Evolutionary conservation across 2,888 invertebrate species (phyloP).

Genomic region (Scaptodrosophila latifasciaeformis): DNA sequence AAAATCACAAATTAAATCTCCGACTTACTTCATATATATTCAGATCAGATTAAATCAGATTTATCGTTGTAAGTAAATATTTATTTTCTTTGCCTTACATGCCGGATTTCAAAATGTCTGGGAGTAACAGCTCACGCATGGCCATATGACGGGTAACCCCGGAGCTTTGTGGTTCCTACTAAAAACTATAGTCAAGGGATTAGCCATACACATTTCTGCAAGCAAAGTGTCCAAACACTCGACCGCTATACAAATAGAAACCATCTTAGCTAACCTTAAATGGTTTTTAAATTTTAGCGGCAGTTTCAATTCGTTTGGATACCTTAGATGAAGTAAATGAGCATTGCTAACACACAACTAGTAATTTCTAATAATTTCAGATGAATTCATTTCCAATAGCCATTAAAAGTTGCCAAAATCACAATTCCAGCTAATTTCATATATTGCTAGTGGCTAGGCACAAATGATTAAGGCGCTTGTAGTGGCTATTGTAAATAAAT

Average conservation of each 20-base stretch:
- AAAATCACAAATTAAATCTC: background rate
- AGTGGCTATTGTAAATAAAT: conserved; percentile 68
- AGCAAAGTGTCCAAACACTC: conserved; percentile 72
- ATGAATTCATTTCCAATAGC: conserved; percentile 64
- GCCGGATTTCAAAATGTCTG: conserved; percentile 41
- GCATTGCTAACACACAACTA: conserved; percentile 74
- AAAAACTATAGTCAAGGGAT: conserved; percentile 74
- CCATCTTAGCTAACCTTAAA: background rate
- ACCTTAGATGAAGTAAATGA: conserved; percentile 74
- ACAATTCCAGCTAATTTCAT: conserved; percentile 37
- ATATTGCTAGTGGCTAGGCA: conserved; percentile 37
- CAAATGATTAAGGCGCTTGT: conserved; percentile 57
- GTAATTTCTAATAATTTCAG: conserved; percentile 67
- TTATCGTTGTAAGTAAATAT: no score
- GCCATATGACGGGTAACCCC: conserved; percentile 36
- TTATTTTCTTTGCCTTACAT: conserved; percentile 49
- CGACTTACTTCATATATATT: conserved; percentile 9
- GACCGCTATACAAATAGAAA: no score
- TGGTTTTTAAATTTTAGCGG: conserved; percentile 25
- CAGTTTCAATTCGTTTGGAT: conserved; percentile 70
- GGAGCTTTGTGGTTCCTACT: conserved; percentile 37
- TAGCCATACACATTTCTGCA: conserved; percentile 75
- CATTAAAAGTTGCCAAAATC: conserved; percentile 46
- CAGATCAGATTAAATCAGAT: background rate
- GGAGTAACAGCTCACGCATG: no score